Evolutionary conservation across 92 coral and sea anemone genomes (phyloP).

Genomic region (Umimayanthus chanpuru): DNA sequence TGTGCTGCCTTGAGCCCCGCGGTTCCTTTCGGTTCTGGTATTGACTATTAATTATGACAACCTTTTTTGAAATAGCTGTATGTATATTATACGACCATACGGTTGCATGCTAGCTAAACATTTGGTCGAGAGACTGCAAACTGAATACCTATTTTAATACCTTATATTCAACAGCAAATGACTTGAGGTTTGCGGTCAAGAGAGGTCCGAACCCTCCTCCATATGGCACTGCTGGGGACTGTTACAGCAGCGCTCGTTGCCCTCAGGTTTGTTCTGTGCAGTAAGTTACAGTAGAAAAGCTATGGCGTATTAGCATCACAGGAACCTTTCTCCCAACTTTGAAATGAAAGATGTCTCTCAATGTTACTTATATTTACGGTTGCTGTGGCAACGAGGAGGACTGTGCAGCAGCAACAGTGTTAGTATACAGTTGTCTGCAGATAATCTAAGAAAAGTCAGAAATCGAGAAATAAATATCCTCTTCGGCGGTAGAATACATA

Average conservation of each 20-base stretch:
- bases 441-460: no score
- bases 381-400: not conserved
- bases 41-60: no score
- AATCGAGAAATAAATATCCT: no score
- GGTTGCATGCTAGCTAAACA: not conserved
- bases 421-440: not conserved
- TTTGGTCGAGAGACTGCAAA: not conserved
- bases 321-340: not conserved
- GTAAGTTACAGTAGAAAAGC: no score
- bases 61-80: no score
- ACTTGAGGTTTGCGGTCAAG: conserved; percentile 79
- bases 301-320: not conserved
- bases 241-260: conserved; percentile 82
- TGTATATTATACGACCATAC: not conserved
- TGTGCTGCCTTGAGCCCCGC: no score
- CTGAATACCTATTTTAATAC: not conserved
- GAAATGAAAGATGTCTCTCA: no score
- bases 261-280: conserved; percentile 69
- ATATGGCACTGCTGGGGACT: conserved; percentile 96
- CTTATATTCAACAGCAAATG: conserved; percentile 69
- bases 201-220: conserved; percentile 83
- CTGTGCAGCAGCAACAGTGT: not conserved
- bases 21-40: no score
- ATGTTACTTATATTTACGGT: not conserved
- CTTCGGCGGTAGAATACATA: not conserved